Percentiles rank a stretch among this genome's conserved stretches.
phyloP scores from a whole-genome alignment of 2,797 vertebrate genomes.

The Hemitrygon akajei region DNA sequence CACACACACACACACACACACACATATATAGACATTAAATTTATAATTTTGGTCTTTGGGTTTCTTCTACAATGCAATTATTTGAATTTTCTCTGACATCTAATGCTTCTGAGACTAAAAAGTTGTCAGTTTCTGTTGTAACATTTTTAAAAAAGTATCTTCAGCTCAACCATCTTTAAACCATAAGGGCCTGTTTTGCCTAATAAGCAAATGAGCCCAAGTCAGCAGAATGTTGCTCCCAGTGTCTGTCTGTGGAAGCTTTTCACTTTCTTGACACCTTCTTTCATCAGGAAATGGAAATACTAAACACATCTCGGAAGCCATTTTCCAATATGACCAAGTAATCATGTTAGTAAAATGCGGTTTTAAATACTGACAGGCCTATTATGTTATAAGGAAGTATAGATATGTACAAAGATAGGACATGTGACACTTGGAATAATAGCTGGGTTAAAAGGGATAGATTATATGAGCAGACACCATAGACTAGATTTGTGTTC shows the following conservation, averaged over 20 bases:
- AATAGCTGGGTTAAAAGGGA: neutral
- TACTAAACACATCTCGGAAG: neutral
- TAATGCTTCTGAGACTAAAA: neutral
- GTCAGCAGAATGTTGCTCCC: neutral
- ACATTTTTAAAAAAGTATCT: neutral
- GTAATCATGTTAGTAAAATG: neutral
- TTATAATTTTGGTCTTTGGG: neutral
- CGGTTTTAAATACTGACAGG: neutral
- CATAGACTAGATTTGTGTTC: neutral
- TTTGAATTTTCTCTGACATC: neutral
- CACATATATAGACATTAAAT: no score
- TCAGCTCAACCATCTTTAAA: neutral
- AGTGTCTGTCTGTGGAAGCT: neutral
- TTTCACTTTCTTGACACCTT: neutral
- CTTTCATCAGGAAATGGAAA: neutral
- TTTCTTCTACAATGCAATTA: neutral
- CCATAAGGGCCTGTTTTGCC: neutral
- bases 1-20: no score
- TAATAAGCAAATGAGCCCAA: neutral
- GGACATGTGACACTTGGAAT: neutral
- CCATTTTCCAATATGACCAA: neutral
- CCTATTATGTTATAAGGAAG: neutral
- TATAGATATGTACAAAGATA: neutral
- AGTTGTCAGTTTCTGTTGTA: neutral
- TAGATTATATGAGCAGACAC: neutral